Percentiles rank a stretch among this genome's conserved stretches.
phyloP scores from a whole-genome alignment of 35 echinoderm and acorn worm genomes.

The Apostichopus californicus region DNA sequence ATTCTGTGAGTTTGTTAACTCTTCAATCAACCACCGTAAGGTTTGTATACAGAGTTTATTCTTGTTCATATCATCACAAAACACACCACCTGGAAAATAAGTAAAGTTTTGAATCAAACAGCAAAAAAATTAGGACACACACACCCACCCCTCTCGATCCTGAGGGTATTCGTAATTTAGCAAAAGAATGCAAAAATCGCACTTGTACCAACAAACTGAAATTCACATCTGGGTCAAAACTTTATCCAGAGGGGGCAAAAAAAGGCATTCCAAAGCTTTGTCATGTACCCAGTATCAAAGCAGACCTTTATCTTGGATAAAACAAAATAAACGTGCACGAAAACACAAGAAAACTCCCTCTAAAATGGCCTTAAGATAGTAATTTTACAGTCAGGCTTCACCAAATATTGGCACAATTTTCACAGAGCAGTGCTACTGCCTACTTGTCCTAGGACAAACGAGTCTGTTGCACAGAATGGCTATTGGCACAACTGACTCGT shows the following conservation, averaged over 20 bases:
- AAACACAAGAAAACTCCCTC: not conserved
- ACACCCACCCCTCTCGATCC: not conserved
- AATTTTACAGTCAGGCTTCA: not conserved
- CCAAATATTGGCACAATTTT: not conserved
- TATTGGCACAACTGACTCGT: not conserved
- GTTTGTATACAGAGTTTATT: too few relatives aligned
- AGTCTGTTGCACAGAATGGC: not conserved
- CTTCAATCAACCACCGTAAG: too few relatives aligned
- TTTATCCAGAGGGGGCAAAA: not conserved
- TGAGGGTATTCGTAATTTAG: not conserved
- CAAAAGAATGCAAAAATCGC: not conserved
- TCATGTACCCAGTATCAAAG: not conserved
- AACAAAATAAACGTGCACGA: not conserved
- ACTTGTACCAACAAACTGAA: not conserved
- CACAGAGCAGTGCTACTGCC: not conserved
- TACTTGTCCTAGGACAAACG: not conserved
- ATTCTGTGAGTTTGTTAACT: too few relatives aligned
- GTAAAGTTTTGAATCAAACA: too few relatives aligned
- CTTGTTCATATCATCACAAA: too few relatives aligned
- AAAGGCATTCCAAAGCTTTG: not conserved
- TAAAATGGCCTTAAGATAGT: not conserved
- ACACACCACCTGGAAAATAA: too few relatives aligned
- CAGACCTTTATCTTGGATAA: not conserved
- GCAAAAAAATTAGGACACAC: too few relatives aligned
- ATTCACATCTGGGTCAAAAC: slow-evolving; percentile 13